These are phyloP conservation scores for Pammene fasciana DNA, from an alignment of 2,888 invertebrate genomes.

Conservation along the genomic window DNA sequence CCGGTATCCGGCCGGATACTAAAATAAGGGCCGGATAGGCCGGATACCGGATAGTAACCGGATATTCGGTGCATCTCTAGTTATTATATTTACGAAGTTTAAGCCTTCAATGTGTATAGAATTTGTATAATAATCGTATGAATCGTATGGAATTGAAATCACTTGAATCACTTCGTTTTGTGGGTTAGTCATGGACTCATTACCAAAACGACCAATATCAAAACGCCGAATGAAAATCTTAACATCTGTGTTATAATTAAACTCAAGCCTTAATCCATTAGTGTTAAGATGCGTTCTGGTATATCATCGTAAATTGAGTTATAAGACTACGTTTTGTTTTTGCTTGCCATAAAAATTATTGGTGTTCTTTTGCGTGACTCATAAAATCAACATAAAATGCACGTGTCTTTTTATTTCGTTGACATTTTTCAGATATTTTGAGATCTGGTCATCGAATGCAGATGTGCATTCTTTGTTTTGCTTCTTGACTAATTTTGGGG, in stretches of 20 bases:
- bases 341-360: conserved; percentile 55
- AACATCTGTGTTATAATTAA: conserved; percentile 10
- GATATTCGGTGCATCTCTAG: too few relatives aligned
- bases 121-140: too few relatives aligned
- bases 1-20: too few relatives aligned
- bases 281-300: conserved; percentile 22
- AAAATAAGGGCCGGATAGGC: too few relatives aligned
- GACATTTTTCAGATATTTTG: conserved; percentile 6
- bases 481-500: not conserved
- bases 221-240: conserved; percentile 13
- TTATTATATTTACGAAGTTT: not conserved
- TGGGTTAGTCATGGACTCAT: too few relatives aligned
- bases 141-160: not conserved
- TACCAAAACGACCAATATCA: not conserved
- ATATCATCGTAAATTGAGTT: conserved; percentile 54
- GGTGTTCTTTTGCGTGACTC: conserved; percentile 55
- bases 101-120: not conserved
- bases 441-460: conserved; percentile 4
- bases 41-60: too few relatives aligned
- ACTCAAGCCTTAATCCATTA: conserved; percentile 43
- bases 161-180: not conserved
- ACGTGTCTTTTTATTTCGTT: not conserved
- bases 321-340: conserved; percentile 47
- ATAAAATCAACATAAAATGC: not conserved
- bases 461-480: not conserved